Evolutionary conservation across 2,113 vertebrate genomes (phyloP).

Genomic region (Laticauda colubrina): DNA sequence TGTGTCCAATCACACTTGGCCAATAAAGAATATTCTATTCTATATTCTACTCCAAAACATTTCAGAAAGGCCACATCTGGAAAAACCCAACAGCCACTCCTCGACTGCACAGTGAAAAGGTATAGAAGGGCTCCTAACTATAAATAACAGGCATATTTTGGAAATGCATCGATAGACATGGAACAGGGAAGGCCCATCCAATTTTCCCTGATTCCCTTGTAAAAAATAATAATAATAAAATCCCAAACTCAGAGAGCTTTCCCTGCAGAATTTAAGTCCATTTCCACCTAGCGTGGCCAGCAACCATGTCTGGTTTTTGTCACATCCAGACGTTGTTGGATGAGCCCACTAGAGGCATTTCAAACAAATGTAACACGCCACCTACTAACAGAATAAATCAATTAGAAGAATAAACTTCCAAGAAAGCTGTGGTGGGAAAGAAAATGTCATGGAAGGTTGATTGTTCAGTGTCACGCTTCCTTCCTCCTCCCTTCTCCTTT

Average conservation of each 20-base stretch:
- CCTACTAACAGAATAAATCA: constrained; percentile 23
- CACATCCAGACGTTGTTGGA: constrained; percentile 24
- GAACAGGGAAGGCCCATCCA: not conserved
- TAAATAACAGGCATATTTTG: not conserved
- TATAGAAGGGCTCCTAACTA: not conserved
- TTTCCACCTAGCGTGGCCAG: constrained; percentile 38
- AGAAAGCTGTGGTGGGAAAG: not conserved
- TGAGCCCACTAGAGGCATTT: constrained; percentile 25
- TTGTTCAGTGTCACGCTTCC: not conserved
- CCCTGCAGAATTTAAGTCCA: constrained; percentile 46
- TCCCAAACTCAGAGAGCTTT: constrained; percentile 19
- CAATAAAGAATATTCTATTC: too few species aligned
- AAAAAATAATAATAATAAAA: not conserved
- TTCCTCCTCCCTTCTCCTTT: not conserved
- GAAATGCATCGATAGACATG: not conserved
- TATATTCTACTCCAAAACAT: too few species aligned
- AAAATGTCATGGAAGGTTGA: constrained; percentile 7
- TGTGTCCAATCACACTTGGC: too few species aligned
- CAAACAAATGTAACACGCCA: constrained; percentile 21
- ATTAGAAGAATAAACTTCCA: not conserved
- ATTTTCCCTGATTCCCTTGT: constrained; percentile 27
- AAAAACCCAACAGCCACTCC: too few species aligned
- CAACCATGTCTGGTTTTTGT: constrained; percentile 20
- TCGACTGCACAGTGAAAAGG: too few species aligned
- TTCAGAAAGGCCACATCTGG: too few species aligned